Evolutionary conservation across 2,113 vertebrate species (phyloP).

Genomic region (Struthio camelus): DNA sequence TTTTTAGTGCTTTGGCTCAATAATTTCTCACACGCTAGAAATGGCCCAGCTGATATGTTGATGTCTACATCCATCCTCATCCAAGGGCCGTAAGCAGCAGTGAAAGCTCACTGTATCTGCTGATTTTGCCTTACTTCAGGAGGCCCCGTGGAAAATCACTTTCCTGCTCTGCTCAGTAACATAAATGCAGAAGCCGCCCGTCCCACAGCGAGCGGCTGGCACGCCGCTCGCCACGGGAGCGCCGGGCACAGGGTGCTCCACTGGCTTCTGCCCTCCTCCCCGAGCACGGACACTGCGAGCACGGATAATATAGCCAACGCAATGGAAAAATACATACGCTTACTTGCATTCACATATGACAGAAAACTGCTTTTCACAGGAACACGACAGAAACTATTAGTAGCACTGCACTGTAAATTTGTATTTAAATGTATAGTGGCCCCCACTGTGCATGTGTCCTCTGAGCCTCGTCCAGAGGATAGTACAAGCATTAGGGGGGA

Average conservation of each 20-base stretch:
- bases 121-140: not conserved
- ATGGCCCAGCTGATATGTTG: conserved; percentile 8
- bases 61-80: not conserved
- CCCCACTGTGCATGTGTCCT: not conserved
- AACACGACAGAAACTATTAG: not conserved
- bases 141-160: not conserved
- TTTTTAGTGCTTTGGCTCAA: conserved; percentile 15
- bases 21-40: not conserved
- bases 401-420: no score
- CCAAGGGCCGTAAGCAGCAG: not conserved
- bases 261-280: not conserved
- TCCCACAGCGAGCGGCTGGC: not conserved
- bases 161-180: not conserved
- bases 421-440: not conserved
- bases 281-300: not conserved
- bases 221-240: no score
- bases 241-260: not conserved
- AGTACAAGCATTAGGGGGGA: not conserved
- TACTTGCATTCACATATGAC: not conserved
- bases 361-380: not conserved
- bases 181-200: not conserved
- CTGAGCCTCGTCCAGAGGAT: not conserved
- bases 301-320: fast-evolving
- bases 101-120: not conserved
- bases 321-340: not conserved